Evolutionary conservation across 2,888 invertebrate species (phyloP), one percentile per base, ranked within the genome.

Genomic region (Zele albiditarsus): DNA sequence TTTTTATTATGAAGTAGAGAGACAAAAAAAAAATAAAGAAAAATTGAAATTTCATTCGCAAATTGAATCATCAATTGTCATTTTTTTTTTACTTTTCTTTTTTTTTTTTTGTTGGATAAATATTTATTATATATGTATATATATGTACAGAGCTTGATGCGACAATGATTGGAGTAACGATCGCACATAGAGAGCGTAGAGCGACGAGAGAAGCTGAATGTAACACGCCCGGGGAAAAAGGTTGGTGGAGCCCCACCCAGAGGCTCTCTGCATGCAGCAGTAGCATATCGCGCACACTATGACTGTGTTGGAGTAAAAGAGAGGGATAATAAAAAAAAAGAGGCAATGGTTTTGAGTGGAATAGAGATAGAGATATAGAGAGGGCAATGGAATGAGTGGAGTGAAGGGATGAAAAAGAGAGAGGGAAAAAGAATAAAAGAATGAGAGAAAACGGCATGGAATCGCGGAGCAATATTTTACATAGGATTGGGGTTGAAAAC

Each of bases 381-480:
- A 46, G 46, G 38, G 38, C 38, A 38, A 38, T 38, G 38, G 10
- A 46, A 46, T n/a, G 46, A 16, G 46, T 16, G 46, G 14, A 33
- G 42, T 31, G n/a, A 65, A 69, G 67, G 77, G 67, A 57, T 31
- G 74, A 75, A 75, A 77, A 46, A 16, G 75, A 77, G 73, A 70
- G 77, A 74, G 67, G 74, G 74, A 67, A 53, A 67, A 58, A 75
- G 60, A 25, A 23, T 58, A 46, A 63, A 25, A 49, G 49, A 67
- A 46, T 23, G 57, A 46, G 46, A 71, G 71, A 38, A 71, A 71
- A 71, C 71, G 42, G 72, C 78, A 73, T 75, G 78, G 84, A 84
- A 83, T 83, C 82, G 84, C 84, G 84, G 79, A 80, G 87, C 84
- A 86, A 88, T 88, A 89, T 89, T 89, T 89, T 88, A 88, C 86